Base-by-base conservation (phyloP, 2,113 vertebrate genomes). In the Mesoclemmys tuberculata region DNA sequence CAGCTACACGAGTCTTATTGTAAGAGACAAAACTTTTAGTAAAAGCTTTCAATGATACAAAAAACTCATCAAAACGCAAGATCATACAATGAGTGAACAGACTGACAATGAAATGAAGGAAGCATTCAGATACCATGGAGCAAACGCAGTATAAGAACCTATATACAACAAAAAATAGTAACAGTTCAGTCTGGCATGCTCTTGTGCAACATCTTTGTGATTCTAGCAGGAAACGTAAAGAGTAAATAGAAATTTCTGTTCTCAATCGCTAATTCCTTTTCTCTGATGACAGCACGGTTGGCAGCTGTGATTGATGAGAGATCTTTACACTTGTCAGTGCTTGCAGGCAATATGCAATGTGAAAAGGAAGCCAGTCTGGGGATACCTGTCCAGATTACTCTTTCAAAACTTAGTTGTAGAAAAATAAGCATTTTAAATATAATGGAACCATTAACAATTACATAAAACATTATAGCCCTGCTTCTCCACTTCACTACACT, bases 201-300 rank as follows among this genome's bases (percentile, higher is more conserved):
- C 54, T 83, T 8, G 22, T 54, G 19, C 22, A 92, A 5, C 2
- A 14, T 8, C 8, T 93, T 56, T 81, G 46, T n/a, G 78, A 78
- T 26, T 46, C 51, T 91, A 11, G 80, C 14, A 79, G 51, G n/a
- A 35, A 85, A 8, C 5, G 31, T 35, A 82, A 74, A 61, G 16
- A 18, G 55, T 35, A 68, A 93, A 82, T 1, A 86, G 29, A 82
- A 77, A 56, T 84, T 49, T 88, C 46, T 92, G 4, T 52, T 90
- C 44, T 75, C 58, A 5, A 27, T 13, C 27, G 10, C 68, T 77
- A 82, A 82, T 80, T 84, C 55, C 8, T 84, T 51, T 64, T 91
- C 52, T 74, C 22, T n/a, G 49, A 16, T 0, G 0, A 86, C 44
- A 81, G 1, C 51, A 26, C 13, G 13, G 41, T 0, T 5, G 84